A percentile compares a stretch with the other conserved stretches of the same genome.
Conservation (phyloP, 2,888 invertebrate species). For the Galeopsomyia nigrocyanea region DNA sequence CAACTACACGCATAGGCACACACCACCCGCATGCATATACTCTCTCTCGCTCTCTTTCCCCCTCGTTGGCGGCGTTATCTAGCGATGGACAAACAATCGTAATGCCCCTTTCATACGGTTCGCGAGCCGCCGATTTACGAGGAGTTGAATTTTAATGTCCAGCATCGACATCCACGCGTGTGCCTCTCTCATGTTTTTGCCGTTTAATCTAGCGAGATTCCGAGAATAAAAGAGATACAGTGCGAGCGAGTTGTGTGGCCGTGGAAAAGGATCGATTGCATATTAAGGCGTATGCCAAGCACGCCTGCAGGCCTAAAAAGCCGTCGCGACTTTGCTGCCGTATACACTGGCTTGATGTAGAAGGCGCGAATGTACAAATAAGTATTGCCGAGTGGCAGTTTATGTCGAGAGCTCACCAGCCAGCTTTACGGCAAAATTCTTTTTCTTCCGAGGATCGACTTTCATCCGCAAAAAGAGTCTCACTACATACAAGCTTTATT, state of each 20-base stretch:
- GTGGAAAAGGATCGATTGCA: constrained; percentile 28
- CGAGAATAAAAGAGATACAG: background rate
- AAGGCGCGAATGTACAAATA: constrained; percentile 49
- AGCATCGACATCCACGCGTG: background rate
- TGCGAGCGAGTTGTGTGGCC: background rate
- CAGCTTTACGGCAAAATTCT: background rate
- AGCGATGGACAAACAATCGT: constrained; percentile 34
- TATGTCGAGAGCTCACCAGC: background rate
- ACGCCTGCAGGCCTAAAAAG: constrained; percentile 28
- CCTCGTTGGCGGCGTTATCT: constrained; percentile 11
- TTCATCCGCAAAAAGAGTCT: no score
- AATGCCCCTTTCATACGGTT: constrained; percentile 57
- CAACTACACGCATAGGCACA: constrained; percentile 3
- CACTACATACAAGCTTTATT: no score
- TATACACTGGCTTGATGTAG: constrained; percentile 8
- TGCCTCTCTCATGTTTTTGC: no score
- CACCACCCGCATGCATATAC: constrained; percentile 10
- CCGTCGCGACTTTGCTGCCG: constrained; percentile 11
- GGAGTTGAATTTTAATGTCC: background rate
- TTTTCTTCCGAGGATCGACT: background rate
- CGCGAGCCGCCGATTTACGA: constrained; percentile 6
- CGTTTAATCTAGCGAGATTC: background rate
- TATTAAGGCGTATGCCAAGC: constrained; percentile 27
- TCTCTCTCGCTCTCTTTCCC: constrained; percentile 11
- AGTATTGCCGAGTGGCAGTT: constrained; percentile 18